Percentiles rank a stretch among this genome's conserved stretches.
These are phyloP conservation scores for Dendroctonus valens DNA, from an alignment of 1,140 invertebrate genomes.

Conservation along the genomic window DNA sequence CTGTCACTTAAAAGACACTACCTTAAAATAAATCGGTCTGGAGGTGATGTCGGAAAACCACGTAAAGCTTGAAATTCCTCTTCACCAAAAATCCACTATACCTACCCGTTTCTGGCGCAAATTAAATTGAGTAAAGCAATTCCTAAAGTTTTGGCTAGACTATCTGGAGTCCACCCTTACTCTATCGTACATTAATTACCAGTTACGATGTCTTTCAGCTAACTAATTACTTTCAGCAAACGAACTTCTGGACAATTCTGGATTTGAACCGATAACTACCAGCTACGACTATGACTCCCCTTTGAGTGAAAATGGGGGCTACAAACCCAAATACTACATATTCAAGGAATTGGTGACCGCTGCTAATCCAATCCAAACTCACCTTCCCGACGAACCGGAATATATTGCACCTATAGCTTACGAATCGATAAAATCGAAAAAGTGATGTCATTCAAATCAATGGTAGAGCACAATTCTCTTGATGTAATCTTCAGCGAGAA, in stretches of 20 bases:
- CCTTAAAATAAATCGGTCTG: too few species aligned
- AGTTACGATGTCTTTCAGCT: too few species aligned
- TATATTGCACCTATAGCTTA: conserved; percentile 46
- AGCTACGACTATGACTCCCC: conserved; percentile 61
- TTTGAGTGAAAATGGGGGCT: conserved; percentile 55
- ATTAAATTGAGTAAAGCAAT: too few species aligned
- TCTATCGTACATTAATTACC: too few species aligned
- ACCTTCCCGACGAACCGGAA: conserved; percentile 46
- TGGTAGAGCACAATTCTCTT: conserved; percentile 41
- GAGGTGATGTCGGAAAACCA: too few species aligned
- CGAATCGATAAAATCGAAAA: conserved; percentile 37
- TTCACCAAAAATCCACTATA: too few species aligned
- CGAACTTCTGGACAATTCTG: conserved; percentile 27
- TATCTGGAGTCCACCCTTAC: too few species aligned
- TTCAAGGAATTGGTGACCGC: conserved; percentile 44
- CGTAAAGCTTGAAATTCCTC: too few species aligned
- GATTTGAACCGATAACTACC: conserved; percentile 55
- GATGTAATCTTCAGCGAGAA: conserved; percentile 32
- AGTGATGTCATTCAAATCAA: conserved; percentile 44
- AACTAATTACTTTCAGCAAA: not conserved
- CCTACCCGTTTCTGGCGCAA: too few species aligned
- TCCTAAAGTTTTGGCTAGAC: too few species aligned
- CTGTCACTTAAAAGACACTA: too few species aligned
- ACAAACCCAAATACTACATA: conserved; percentile 52
- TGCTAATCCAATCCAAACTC: conserved; percentile 50